A percentile compares a stretch with the other conserved stretches of the same genome.
Evolutionary conservation across 1,140 invertebrate species (phyloP).

Genomic region (Uloborus diversus): DNA sequence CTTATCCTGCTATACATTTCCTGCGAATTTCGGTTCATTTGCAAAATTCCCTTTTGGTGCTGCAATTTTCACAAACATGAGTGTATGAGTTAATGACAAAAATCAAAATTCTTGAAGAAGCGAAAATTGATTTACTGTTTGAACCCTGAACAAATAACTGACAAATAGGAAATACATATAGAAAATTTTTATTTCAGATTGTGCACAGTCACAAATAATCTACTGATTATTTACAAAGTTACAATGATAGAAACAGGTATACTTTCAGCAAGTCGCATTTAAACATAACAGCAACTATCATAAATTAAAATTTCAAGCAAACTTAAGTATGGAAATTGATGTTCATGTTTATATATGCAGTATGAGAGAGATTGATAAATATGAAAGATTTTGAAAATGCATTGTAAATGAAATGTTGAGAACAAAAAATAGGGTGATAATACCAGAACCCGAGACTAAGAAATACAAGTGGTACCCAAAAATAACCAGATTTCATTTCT

Average conservation of each 20-base stretch:
- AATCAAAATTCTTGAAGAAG: neutral
- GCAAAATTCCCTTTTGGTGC: too few species aligned
- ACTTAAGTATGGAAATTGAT: neutral
- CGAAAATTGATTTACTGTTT: neutral
- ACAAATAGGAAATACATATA: slow-evolving; percentile 36
- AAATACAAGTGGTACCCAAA: too few species aligned
- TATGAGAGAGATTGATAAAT: neutral
- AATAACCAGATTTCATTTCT: too few species aligned
- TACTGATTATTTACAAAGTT: slow-evolving; percentile 26
- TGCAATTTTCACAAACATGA: too few species aligned
- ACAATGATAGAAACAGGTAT: slow-evolving; percentile 12
- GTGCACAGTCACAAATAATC: slow-evolving; percentile 35
- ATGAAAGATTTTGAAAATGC: neutral
- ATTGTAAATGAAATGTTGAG: neutral
- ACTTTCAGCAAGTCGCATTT: neutral
- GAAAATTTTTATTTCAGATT: slow-evolving; percentile 42
- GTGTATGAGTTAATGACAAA: too few species aligned
- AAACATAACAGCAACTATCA: neutral
- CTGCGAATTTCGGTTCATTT: too few species aligned
- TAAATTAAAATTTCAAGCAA: neutral
- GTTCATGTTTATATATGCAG: neutral
- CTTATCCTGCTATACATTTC: too few species aligned
- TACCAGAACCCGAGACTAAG: too few species aligned
- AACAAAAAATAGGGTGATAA: neutral
- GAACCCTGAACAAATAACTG: neutral